phyloP scores from a whole-genome alignment of 2,113 vertebrate species.

The Porphyrio hochstetteri region DNA sequence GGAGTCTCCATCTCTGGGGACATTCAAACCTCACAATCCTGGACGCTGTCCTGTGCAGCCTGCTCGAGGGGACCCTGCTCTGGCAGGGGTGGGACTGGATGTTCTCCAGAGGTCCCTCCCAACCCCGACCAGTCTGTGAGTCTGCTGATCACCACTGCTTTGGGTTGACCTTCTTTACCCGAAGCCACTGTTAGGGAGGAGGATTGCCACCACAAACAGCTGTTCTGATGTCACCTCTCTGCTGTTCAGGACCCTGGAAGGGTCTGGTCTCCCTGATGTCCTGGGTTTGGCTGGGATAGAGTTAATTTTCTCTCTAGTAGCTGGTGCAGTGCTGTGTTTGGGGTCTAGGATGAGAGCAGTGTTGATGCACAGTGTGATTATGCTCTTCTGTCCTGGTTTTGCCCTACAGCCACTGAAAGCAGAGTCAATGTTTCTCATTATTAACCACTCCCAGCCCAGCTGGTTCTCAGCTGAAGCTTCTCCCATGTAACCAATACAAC shows the following conservation, averaged over 20 bases:
- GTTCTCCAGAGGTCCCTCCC: too few relatives aligned
- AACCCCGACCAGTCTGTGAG: too few relatives aligned
- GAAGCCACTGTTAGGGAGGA: background rate
- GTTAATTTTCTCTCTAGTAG: too few relatives aligned
- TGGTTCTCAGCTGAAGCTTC: background rate
- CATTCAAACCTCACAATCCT: too few relatives aligned
- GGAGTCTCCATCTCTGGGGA: too few relatives aligned
- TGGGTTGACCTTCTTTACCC: background rate
- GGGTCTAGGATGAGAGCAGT: too few relatives aligned
- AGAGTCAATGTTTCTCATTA: background rate
- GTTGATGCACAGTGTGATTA: background rate
- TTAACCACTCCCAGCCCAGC: background rate
- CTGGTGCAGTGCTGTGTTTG: too few relatives aligned
- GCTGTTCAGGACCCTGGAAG: fast-evolving
- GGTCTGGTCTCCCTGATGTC: background rate
- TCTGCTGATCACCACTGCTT: background rate
- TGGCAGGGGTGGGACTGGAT: too few relatives aligned
- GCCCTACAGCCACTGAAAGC: background rate
- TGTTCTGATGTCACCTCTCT: background rate
- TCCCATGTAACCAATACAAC: background rate
- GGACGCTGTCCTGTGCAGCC: too few relatives aligned
- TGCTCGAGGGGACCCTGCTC: too few relatives aligned
- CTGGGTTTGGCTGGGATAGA: too few relatives aligned
- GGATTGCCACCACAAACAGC: background rate
- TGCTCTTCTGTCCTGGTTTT: background rate